Evolutionary conservation across 2,113 vertebrate genomes (phyloP).

Genomic region (Geococcyx californianus): DNA sequence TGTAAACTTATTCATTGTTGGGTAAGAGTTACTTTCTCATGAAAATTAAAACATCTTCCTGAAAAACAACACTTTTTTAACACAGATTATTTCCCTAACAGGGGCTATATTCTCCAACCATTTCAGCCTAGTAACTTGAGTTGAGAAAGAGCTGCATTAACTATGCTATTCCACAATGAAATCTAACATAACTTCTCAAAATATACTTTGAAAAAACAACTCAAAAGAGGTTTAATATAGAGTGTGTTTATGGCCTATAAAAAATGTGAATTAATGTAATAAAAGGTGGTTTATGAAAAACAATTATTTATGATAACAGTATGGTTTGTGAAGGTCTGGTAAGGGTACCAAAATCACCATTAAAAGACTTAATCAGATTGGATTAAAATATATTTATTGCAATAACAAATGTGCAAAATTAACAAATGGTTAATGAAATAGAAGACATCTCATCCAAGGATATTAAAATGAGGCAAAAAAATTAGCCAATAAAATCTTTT

Average conservation of each 20-base stretch:
- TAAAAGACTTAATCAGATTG: neutral
- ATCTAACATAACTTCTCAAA: neutral
- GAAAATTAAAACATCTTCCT: neutral
- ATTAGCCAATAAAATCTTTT: neutral
- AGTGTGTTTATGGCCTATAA: slow-evolving; percentile 36
- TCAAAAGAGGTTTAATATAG: slow-evolving; percentile 18
- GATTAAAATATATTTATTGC: neutral
- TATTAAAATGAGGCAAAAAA: neutral
- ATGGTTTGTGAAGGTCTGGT: neutral
- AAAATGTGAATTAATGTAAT: neutral
- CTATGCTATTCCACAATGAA: neutral
- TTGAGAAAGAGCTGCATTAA: neutral
- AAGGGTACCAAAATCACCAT: neutral
- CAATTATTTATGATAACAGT: neutral
- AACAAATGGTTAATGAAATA: neutral
- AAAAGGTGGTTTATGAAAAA: neutral
- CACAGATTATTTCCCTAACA: neutral
- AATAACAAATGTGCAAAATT: neutral
- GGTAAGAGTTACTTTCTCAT: neutral
- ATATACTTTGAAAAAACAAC: neutral
- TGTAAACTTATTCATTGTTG: neutral
- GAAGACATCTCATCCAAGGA: neutral
- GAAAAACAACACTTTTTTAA: neutral
- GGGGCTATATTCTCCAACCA: neutral
- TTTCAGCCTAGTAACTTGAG: neutral